phyloP scores from a whole-genome alignment of 2,888 invertebrate genomes.

The Caenorhabditis sp. region DNA sequence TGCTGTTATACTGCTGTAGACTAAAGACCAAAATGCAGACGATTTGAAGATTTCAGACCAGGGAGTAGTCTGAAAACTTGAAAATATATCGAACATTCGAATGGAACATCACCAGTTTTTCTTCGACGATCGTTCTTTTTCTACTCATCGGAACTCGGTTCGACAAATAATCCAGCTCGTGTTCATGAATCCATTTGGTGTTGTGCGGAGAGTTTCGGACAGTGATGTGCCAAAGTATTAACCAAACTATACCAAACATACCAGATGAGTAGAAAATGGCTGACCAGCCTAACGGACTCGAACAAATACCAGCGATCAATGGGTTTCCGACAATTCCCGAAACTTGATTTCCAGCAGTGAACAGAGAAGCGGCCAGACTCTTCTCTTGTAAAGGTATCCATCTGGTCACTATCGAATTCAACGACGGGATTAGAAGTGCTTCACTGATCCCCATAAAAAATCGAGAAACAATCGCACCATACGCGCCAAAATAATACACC shows the following conservation, averaged over 20 bases:
- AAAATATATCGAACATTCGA: not conserved
- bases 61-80: constrained; percentile 23
- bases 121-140: not conserved
- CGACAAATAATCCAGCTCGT: constrained; percentile 48
- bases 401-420: constrained; percentile 56
- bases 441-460: constrained; percentile 60
- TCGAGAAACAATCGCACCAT: constrained; percentile 42
- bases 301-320: constrained; percentile 54
- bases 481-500: constrained; percentile 34
- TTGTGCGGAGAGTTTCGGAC: constrained; percentile 55
- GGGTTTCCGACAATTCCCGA: constrained; percentile 57
- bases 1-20: constrained; percentile 47
- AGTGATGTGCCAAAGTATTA: constrained; percentile 50
- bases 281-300: constrained; percentile 49
- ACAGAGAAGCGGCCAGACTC: constrained; percentile 55
- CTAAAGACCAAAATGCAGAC: constrained; percentile 21
- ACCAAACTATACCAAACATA: constrained; percentile 53
- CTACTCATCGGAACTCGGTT: constrained; percentile 23
- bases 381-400: constrained; percentile 62
- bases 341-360: constrained; percentile 61
- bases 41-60: constrained; percentile 43
- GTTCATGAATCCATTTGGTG: constrained; percentile 52
- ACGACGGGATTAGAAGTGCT: constrained; percentile 54
- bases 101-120: not conserved
- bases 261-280: constrained; percentile 56